phyloP scores from a whole-genome alignment of 2,888 invertebrate genomes.

The Papilio protenor region DNA sequence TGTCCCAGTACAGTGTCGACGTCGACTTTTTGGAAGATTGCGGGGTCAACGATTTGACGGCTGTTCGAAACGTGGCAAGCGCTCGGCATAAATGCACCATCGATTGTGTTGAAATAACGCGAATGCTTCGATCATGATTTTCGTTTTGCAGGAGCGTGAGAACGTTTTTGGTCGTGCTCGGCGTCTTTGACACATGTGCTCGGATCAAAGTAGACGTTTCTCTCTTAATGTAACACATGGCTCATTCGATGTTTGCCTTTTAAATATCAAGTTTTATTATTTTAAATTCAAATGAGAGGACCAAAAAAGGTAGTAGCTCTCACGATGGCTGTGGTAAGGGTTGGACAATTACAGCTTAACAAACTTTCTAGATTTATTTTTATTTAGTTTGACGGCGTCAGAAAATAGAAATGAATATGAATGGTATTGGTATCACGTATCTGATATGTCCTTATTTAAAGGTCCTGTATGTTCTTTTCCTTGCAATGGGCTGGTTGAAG shows the following conservation, averaged over 20 bases:
- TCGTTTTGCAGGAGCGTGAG: slow-evolving; percentile 40
- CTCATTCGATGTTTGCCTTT: slow-evolving; percentile 19
- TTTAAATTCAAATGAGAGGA: not conserved
- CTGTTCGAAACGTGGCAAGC: slow-evolving; percentile 8
- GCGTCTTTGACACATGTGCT: slow-evolving; percentile 39
- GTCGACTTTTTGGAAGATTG: slow-evolving; percentile 46
- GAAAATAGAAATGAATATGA: not conserved
- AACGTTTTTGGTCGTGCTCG: slow-evolving; percentile 32
- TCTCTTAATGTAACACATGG: slow-evolving; percentile 37
- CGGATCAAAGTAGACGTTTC: slow-evolving; percentile 18
- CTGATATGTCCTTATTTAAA: not conserved
- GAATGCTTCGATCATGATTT: slow-evolving; percentile 33
- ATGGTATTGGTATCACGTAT: not conserved
- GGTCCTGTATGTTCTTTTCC: not conserved
- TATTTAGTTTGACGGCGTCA: not conserved
- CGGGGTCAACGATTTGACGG: slow-evolving; percentile 41
- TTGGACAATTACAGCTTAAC: not conserved
- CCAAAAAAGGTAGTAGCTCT: not conserved
- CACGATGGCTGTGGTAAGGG: not conserved
- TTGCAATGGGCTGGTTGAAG: not conserved
- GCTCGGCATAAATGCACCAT: slow-evolving; percentile 31
- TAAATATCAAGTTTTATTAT: slow-evolving; percentile 15
- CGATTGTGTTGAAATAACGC: slow-evolving; percentile 30
- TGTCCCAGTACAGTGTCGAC: slow-evolving; percentile 53
- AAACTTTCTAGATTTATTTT: not conserved